Conservation (phyloP, 2,113 vertebrate genomes). For the Rhagologus leucostigma region DNA sequence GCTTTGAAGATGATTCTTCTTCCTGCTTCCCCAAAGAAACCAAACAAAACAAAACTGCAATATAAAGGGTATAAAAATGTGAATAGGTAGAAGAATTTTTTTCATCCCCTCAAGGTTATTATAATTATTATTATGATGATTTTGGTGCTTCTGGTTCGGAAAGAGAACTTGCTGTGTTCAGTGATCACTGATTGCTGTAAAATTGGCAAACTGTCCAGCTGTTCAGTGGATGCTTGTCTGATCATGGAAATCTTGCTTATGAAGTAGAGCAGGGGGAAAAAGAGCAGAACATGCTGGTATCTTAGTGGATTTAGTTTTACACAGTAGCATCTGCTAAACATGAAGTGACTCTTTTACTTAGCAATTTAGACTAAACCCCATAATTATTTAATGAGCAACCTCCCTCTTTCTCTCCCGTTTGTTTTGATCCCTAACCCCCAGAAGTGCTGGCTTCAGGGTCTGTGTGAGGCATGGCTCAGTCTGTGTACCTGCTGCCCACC, state of each 20-base stretch:
- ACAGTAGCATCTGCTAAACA: constrained; percentile 22
- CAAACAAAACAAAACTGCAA: not conserved
- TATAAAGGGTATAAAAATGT: constrained; percentile 1
- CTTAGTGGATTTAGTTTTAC: constrained; percentile 20
- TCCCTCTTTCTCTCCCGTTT: not conserved
- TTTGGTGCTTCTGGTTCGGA: constrained; percentile 34
- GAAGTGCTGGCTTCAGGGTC: not conserved
- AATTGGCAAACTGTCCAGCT: constrained; percentile 55
- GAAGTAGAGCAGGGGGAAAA: not conserved
- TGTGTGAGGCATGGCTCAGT: not conserved
- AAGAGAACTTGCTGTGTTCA: constrained; percentile 67
- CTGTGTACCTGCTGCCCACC: not conserved
- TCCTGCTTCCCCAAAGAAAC: not conserved
- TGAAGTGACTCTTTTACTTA: not conserved
- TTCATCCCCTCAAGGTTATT: constrained; percentile 26
- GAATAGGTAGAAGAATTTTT: constrained; percentile 72
- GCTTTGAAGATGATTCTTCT: not conserved
- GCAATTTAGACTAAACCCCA: not conserved
- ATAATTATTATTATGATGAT: constrained; percentile 65
- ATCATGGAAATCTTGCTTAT: constrained; percentile 29
- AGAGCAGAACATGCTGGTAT: not conserved
- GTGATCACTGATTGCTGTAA: constrained; percentile 30
- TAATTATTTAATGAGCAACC: constrained; percentile 36
- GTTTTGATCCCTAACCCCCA: not conserved
- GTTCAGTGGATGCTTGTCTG: constrained; percentile 46